Conservation (phyloP, 2,888 invertebrate genomes). For the Ecdyonurus torrentis region DNA sequence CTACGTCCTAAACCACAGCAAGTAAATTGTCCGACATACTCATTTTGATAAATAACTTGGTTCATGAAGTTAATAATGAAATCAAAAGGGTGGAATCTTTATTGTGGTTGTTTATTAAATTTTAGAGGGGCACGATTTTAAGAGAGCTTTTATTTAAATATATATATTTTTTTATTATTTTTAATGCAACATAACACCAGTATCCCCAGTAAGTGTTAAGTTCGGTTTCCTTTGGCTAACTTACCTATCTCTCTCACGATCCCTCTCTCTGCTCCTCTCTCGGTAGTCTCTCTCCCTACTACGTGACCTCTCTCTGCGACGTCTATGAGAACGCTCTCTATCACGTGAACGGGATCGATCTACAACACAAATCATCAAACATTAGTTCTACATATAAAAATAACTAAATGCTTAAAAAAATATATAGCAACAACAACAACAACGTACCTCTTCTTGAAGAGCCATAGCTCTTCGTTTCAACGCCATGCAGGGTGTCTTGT, state of each 20-base stretch:
- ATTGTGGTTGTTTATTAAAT: too few relatives aligned
- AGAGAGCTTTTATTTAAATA: background rate
- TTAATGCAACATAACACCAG: background rate
- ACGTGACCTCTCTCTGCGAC: constrained; percentile 53
- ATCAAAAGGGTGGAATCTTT: too few relatives aligned
- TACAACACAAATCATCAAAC: constrained; percentile 16
- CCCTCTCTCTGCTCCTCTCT: constrained; percentile 34
- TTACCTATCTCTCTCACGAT: constrained; percentile 28
- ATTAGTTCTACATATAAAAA: background rate
- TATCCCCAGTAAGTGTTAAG: background rate
- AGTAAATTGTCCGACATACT: too few relatives aligned
- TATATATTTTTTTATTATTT: background rate
- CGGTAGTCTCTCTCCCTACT: constrained; percentile 47
- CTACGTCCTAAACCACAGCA: too few relatives aligned
- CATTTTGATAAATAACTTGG: too few relatives aligned
- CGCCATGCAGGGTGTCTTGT: constrained; percentile 91
- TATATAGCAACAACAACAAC: background rate
- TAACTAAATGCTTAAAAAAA: background rate
- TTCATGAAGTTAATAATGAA: too few relatives aligned
- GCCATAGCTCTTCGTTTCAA: constrained; percentile 94
- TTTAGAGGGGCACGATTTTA: background rate
- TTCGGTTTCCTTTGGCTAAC: constrained; percentile 12
- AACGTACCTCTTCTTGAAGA: constrained; percentile 42
- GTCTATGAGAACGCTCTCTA: constrained; percentile 32
- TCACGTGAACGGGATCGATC: constrained; percentile 34